Evolutionary conservation across 1,140 invertebrate genomes (phyloP), one percentile per base, ranked within the genome.

Genomic region (Drosophila melanica): DNA sequence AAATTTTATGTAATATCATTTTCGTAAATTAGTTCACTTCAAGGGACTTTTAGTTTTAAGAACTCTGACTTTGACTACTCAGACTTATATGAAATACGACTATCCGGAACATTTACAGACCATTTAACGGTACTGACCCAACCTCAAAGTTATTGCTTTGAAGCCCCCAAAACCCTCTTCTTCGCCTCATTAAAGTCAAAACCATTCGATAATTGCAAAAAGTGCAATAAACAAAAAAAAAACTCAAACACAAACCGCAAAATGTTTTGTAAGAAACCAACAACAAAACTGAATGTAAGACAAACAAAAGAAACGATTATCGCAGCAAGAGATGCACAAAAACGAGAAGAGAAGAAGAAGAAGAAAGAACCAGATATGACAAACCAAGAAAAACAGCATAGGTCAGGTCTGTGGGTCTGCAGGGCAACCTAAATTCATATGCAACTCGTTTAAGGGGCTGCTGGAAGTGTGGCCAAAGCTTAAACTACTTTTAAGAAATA

Each of bases 321-420:
- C 63, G 48, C 54, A 44, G 54, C 63, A 71, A 75, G 62, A 72
- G 44, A 51, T 23, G 60, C 64, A 79, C 45, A 62, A 54, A 44
- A 39, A 72, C 37, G 79, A 64, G 48, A 48, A 20, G 12, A 53
- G 30, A 50, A 14, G 41, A 59, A 30, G 60, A 51, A 73, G 23
- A 45, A 71, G n/a, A 51, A 9, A 45, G 64, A 73, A 73, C 64
- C 48, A 59, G 54, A 73, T 47, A 60, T 45, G 55, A 60, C 39
- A 67, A 8, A 75, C 45, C 45, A 47, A 62, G 48, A 58, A 60
- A 70, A 50, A 75, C 54, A 65, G 45, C 82, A 87, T 86, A 86
- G 81, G 81, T 86, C 82, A 86, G 82, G 82, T 87, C 79, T 86
- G 60, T 66, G 67, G 73, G 82, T 81, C 74, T 68, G 65, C 75